phyloP scores from a whole-genome alignment of 2,888 invertebrate genomes.

The Drosophila picticornis region DNA sequence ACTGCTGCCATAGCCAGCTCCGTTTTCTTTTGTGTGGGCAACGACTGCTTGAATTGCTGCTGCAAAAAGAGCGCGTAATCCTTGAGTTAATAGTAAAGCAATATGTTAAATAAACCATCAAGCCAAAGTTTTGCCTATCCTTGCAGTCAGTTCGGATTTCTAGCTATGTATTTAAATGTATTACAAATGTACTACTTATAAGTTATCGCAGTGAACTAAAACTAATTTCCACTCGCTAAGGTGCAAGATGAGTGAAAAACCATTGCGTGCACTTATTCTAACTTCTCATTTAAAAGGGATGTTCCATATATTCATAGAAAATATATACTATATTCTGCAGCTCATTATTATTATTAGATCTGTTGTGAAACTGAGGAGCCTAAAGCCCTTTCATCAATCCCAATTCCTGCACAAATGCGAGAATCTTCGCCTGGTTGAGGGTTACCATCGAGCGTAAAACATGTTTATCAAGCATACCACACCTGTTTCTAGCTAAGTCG shows the following conservation, averaged over 20 bases:
- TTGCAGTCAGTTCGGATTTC: not conserved
- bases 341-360: not conserved
- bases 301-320: not conserved
- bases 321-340: not conserved
- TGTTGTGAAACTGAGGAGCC: not conserved
- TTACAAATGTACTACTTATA: not conserved
- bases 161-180: not conserved
- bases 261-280: not conserved
- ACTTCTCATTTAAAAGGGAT: not conserved
- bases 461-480: not conserved
- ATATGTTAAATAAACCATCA: not conserved
- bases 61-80: slow-evolving; percentile 14
- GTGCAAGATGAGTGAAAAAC: too few relatives aligned
- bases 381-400: not conserved
- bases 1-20: slow-evolving; percentile 40
- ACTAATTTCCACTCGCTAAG: not conserved
- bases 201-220: not conserved
- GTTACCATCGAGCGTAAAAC: not conserved
- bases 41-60: slow-evolving; percentile 46
- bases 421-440: not conserved
- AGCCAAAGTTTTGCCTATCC: not conserved
- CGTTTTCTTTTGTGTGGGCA: slow-evolving; percentile 60
- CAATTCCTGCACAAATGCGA: not conserved
- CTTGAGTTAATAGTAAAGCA: slow-evolving; percentile 18
- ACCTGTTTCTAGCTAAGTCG: not conserved